Base-by-base conservation (phyloP, 2,888 invertebrate species). In the Clepsis dumicolana region DNA sequence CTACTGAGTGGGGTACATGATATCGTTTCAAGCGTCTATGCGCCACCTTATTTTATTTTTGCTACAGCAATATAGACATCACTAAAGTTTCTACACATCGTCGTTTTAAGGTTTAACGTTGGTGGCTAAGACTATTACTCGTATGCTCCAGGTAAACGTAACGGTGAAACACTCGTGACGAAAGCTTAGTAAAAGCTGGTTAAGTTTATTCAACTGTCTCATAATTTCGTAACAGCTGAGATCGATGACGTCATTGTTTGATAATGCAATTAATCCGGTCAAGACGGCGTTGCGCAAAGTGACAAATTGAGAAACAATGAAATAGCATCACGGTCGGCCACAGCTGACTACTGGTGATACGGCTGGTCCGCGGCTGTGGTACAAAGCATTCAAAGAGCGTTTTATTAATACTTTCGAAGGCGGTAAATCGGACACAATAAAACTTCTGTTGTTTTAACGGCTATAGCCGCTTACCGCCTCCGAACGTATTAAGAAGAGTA, bases 241-340 rank as follows among this genome's bases (percentile, higher is more conserved):
- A 68, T 68, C 52, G 57, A 68, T 66, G 66, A 61, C 64, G 64
- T 68, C 57, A 68, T 44, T 57, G 63, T 63, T 27, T 24, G 62
- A 67, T 63, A 82, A 77, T 78, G 79, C 81, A 86, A 86, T 86
- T 85, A 70, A 85, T 81, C 77, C 72, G 73, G 83, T 83, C 80
- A 83, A 84, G 81, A 81, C 82, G 74, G 72, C 66, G 73, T 84
- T 83, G 78, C 81, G 80, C 82, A 85, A 84, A 77, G 74, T 68
- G 78, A 82, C 72, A 73, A 74, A 75, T 74, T 72, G 74, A 72
- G 73, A 75, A 75, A 77, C 76, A 76, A 75, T 75, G 70, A 70
- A 63, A 69, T 70, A 41, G 65, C 62, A 72, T 64, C 71, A 64
- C 67, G 38, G 64, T 27, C 14, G 12, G 44, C 18, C 54, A 52